Evolutionary conservation across 2,888 invertebrate species (phyloP), one percentile per base, ranked within the genome.

Genomic region (Strigamia maritima): DNA sequence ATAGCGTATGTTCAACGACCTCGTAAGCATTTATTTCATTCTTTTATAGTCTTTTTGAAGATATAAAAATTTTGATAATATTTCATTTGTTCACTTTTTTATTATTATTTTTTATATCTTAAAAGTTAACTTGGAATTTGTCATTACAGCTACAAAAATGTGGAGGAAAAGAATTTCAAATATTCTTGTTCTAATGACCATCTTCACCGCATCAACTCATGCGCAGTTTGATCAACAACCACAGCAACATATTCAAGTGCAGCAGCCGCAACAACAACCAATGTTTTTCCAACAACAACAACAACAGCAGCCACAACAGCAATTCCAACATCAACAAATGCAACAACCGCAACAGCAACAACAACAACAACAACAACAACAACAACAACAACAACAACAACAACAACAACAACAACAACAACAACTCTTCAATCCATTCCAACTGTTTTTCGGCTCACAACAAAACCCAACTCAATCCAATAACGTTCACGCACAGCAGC

Each of bases 251-350:
- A 28, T 70, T 14, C 77, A 49, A n/a, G 12, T 49, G 10, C 49
- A 49, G 28, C 22, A 24, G 31, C 14, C 19, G 16, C 78, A 65
- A 19, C 78, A 65, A 19, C 65, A 77, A 77, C 54, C 77, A 26
- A 8, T 54, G 24, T 26, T 54, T 26, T 26, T 49, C 26, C 28
- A 14, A 24, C 75, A 75, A 75, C 76, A 38, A 28, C 77, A 54
- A 31, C 60, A 54, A 49, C 77, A 77, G 49, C 77, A 49, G 54
- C 77, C 24, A 35, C 60, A 54, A 4, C 75, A 75, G n/a, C 75
- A 22, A 10, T 2, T 14, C 2, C 70, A 70, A 19, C 38, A 14
- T 4, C 38, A 28, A 49, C 49, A 44, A n/a, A 44, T 49, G 28
- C 77, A 26, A 7, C 54, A 60, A 28, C 60, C 8, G 31, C 54